Evolutionary conservation across 2,113 vertebrate genomes (phyloP).

Genomic region (Gallinago paraguaiae): DNA sequence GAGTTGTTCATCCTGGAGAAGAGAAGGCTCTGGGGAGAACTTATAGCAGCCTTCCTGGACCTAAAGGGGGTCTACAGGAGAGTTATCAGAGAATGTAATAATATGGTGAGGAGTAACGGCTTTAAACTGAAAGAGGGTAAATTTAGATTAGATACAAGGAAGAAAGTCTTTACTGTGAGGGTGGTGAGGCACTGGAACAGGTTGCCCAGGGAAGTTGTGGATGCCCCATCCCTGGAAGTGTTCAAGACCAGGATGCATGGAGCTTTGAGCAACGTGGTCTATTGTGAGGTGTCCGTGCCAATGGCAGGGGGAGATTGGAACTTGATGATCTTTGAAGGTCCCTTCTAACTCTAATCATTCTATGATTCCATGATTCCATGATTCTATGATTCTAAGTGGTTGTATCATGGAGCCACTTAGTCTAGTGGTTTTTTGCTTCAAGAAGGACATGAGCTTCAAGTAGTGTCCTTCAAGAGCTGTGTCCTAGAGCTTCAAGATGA

Average conservation of each 20-base stretch:
- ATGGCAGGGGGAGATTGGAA: not conserved
- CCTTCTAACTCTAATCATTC: not conserved
- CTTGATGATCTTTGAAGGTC: not conserved
- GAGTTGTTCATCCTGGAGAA: not conserved
- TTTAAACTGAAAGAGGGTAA: not conserved
- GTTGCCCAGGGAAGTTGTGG: not conserved
- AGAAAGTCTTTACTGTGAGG: not conserved
- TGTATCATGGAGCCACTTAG: not conserved
- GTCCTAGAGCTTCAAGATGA: not conserved
- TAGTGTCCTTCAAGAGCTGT: no score
- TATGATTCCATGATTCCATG: not conserved
- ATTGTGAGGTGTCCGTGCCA: not conserved
- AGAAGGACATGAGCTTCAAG: not conserved
- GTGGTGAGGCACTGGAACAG: not conserved
- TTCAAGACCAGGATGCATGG: not conserved
- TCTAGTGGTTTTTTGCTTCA: not conserved
- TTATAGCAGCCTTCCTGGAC: not conserved
- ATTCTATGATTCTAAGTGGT: no score
- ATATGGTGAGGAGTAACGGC: not conserved
- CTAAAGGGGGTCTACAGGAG: not conserved
- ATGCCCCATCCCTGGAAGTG: not conserved
- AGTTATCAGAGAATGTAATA: not conserved
- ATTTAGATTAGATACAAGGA: not conserved
- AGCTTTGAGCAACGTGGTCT: not conserved
- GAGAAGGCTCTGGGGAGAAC: not conserved